Conservation (phyloP, 2,797 vertebrate species). For the Psittacula echo region DNA sequence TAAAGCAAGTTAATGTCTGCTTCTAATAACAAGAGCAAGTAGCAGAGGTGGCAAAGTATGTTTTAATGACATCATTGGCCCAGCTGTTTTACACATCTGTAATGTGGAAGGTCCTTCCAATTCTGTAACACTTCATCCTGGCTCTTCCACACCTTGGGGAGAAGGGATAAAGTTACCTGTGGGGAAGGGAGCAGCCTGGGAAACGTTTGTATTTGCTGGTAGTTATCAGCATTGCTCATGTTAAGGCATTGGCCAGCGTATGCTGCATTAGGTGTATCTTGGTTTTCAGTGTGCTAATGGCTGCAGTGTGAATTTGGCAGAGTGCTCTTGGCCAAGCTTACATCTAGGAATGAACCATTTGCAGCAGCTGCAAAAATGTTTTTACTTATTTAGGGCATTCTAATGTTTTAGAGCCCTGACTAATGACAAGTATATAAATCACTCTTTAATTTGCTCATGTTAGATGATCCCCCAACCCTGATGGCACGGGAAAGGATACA, state of each 20-base stretch:
- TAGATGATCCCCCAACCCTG: neutral
- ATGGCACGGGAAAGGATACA: neutral
- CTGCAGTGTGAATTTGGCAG: constrained; percentile 66
- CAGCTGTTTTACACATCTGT: constrained; percentile 88
- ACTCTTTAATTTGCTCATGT: constrained; percentile 23
- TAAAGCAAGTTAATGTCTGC: constrained; percentile 80
- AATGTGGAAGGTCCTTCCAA: constrained; percentile 42
- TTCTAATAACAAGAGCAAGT: constrained; percentile 91
- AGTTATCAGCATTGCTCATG: neutral
- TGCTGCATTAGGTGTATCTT: neutral
- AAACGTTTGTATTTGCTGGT: neutral
- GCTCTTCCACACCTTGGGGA: constrained; percentile 59
- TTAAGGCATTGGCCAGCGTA: neutral
- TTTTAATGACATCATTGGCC: constrained; percentile 87
- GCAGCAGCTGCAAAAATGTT: constrained; percentile 77
- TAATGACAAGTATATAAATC: constrained; percentile 70
- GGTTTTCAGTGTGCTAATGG: constrained; percentile 51
- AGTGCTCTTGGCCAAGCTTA: constrained; percentile 44
- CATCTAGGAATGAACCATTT: constrained; percentile 45
- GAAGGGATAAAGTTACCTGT: constrained; percentile 49
- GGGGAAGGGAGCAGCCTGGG: constrained; percentile 2
- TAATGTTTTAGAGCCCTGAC: constrained; percentile 72
- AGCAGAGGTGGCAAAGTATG: constrained; percentile 87
- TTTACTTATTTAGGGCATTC: constrained; percentile 75
- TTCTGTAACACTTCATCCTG: constrained; percentile 78